phyloP scores from a whole-genome alignment of 2,888 invertebrate species.

The Argyresthia albistria region DNA sequence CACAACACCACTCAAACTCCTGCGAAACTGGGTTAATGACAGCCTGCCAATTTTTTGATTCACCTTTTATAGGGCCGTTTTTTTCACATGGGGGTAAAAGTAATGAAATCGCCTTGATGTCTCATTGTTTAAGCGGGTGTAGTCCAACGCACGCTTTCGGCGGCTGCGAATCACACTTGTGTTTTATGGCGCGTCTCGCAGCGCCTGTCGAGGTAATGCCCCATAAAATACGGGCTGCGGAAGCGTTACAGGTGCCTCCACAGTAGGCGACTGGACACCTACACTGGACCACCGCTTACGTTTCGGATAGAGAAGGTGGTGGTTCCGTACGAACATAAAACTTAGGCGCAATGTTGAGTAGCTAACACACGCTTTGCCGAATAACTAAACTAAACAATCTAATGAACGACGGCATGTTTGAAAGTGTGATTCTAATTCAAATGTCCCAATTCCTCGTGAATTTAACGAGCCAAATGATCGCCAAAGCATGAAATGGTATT shows the following conservation, averaged over 20 bases:
- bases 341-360: no score
- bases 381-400: no score
- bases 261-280: background rate
- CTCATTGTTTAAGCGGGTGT: background rate
- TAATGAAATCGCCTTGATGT: background rate
- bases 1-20: background rate
- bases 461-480: no score
- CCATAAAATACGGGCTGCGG: slow-evolving; percentile 8
- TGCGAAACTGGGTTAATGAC: slow-evolving; percentile 13
- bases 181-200: slow-evolving; percentile 9
- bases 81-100: background rate
- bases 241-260: slow-evolving; percentile 5
- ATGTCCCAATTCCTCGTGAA: no score
- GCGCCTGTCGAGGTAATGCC: slow-evolving; percentile 6
- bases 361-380: no score
- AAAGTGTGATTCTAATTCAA: no score
- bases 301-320: no score
- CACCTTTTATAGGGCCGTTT: background rate
- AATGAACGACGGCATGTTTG: no score
- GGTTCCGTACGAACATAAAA: background rate
- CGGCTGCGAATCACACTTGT: slow-evolving; percentile 3
- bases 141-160: background rate
- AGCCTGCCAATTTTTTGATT: background rate
- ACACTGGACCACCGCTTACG: background rate
- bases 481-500: no score